Evolutionary conservation across 2,113 vertebrate species (phyloP).

Genomic region (Otus sunia): DNA sequence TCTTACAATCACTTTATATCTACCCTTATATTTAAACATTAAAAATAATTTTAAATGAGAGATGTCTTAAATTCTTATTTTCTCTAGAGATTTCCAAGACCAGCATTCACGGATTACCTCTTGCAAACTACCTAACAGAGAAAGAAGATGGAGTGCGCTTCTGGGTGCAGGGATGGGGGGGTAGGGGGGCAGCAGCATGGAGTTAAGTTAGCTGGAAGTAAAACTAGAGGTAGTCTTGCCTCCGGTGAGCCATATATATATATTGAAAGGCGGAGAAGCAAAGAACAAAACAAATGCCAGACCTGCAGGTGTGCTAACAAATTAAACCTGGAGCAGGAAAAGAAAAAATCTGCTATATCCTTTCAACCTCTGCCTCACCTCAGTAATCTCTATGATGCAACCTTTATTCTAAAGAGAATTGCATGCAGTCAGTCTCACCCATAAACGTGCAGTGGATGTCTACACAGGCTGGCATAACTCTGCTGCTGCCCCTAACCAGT

Average conservation of each 20-base stretch:
- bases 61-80: not conserved
- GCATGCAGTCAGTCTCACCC: not conserved
- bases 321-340: constrained; percentile 8
- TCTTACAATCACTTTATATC: constrained; percentile 35
- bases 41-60: not conserved
- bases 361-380: constrained; percentile 26
- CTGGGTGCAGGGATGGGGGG: not conserved
- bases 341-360: not conserved
- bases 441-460: not conserved
- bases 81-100: constrained; percentile 5
- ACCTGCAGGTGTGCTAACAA: constrained; percentile 55
- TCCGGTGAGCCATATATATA: constrained; percentile 7
- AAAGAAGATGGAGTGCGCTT: not conserved
- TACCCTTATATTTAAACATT: not conserved
- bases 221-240: constrained; percentile 8
- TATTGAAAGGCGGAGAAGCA: not conserved
- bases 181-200: not conserved
- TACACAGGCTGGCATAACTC: not conserved
- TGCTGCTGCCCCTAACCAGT: not conserved
- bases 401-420: not conserved
- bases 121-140: not conserved
- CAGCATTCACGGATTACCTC: not conserved
- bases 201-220: constrained; percentile 24
- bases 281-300: constrained; percentile 26
- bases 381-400: not conserved